phyloP scores from a whole-genome alignment of 2,113 vertebrate species.

The Phodopus roborovskii region DNA sequence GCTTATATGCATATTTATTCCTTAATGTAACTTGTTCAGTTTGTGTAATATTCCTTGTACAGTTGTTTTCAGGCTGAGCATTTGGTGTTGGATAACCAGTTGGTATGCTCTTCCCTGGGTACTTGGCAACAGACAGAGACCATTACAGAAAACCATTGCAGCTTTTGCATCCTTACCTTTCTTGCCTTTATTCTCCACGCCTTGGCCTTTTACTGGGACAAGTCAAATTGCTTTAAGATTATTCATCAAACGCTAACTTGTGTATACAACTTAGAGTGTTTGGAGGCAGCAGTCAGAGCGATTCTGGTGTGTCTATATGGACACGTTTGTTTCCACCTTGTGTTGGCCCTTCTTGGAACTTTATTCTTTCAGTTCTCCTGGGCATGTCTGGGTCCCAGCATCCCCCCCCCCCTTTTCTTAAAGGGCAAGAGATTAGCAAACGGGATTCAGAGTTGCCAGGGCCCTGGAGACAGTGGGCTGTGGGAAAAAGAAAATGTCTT shows the following conservation, averaged over 20 bases:
- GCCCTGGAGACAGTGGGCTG: background rate
- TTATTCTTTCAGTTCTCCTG: background rate
- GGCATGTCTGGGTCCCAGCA: background rate
- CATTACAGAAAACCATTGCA: background rate
- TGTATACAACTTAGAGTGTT: background rate
- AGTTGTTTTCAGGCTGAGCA: background rate
- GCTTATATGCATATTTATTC: too few relatives aligned
- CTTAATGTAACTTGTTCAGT: background rate
- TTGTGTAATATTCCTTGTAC: background rate
- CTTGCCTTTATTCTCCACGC: background rate
- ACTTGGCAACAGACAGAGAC: background rate
- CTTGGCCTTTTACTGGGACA: background rate
- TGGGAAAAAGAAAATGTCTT: background rate
- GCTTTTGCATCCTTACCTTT: background rate
- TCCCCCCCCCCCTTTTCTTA: background rate
- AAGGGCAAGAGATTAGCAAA: conserved; percentile 9
- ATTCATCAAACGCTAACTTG: background rate
- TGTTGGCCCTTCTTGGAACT: background rate
- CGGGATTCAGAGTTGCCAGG: background rate
- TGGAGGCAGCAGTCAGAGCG: background rate
- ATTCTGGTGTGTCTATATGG: background rate
- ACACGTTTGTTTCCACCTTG: background rate
- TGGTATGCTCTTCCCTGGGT: background rate
- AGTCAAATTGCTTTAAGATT: background rate
- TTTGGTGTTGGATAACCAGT: background rate